Base-by-base conservation (phyloP, 2,888 invertebrate genomes). In the Acrobasis repandana region DNA sequence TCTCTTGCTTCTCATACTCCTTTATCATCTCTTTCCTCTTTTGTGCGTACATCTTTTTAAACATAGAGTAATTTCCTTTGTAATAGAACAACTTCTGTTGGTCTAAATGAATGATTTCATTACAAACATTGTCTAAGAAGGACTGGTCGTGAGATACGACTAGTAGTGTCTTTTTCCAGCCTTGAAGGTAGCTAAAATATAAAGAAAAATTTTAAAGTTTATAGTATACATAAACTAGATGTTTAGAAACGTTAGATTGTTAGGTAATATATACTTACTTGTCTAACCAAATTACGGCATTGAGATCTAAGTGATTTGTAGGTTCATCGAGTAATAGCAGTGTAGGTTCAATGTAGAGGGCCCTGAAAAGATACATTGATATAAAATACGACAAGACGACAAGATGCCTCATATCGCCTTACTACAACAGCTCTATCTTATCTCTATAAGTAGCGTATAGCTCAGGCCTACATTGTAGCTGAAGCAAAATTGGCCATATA, bases 71-170 rank as follows among this genome's bases (percentile, higher is more conserved):
- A 86, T 99, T 99, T 65, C 99, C 99, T 88, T 98, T 97, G 86
- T 99, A 99, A 83, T 99, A 99, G 81, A 95, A 96, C 59, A 99
- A 89, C 83, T 99, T 99, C 76, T 97, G 97, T 72, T 95, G 96
- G 83, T 99, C 99, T 71, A 99, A 93, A 82, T 99, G 99, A 65
- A 99, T 97, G 68, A 99, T 97, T 92, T 99, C 99, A 62, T 99
- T 99, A 86, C 99, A 99, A 4, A 99, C 99, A 80, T 99, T 99
- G 85, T 99, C 99, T 75, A 99, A 95, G 93, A 99, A 99, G 69
- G 98, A 98, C 92, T 99, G 99, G 94, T 99, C 99, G 95, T 99
- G 99, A 76, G 99, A 99, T 11, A 99, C 99, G 63, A 99, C 97
- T 36, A 99, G 90, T 3, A 99, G 91, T 0, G 99, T 99, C 83